Conservation (phyloP, 2,797 vertebrate genomes). For the Spea hammondii region DNA sequence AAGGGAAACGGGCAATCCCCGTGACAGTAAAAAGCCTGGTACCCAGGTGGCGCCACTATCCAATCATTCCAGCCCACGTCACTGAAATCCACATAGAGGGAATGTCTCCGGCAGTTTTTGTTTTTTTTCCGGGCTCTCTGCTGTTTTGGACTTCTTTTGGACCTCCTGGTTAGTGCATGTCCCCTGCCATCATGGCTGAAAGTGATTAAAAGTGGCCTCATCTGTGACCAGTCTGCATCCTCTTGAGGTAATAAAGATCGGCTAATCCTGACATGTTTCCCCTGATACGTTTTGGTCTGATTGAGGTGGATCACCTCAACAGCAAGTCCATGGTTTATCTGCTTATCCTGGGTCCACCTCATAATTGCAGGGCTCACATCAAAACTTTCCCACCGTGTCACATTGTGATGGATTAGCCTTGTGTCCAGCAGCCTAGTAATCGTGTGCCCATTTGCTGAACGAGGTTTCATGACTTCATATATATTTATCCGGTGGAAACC, state of each 20-base stretch:
- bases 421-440: constrained; percentile 96
- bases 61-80: constrained; percentile 99
- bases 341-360: constrained; percentile 88
- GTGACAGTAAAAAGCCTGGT: constrained; percentile 97
- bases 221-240: constrained; percentile 87
- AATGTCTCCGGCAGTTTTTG: constrained; percentile 91
- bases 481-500: constrained; percentile 93
- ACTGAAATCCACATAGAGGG: constrained; percentile 97
- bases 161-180: constrained; percentile 82
- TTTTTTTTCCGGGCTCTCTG: constrained; percentile 84
- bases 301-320: constrained; percentile 90
- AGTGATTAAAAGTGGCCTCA: constrained; percentile 93
- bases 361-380: constrained; percentile 95
- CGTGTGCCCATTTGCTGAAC: constrained; percentile 71
- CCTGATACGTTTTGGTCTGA: constrained; percentile 75
- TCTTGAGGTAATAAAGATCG: constrained; percentile 85
- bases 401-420: constrained; percentile 87
- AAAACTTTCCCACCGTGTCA: constrained; percentile 92
- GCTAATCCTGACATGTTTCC: constrained; percentile 89
- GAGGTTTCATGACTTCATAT: constrained; percentile 92
- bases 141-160: constrained; percentile 83
- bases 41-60: constrained; percentile 98
- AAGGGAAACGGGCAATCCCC: constrained; percentile 98
- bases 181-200: constrained; percentile 95
- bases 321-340: constrained; percentile 91